Base-by-base conservation (phyloP, 2,113 vertebrate species). In the Alosa alosa region DNA sequence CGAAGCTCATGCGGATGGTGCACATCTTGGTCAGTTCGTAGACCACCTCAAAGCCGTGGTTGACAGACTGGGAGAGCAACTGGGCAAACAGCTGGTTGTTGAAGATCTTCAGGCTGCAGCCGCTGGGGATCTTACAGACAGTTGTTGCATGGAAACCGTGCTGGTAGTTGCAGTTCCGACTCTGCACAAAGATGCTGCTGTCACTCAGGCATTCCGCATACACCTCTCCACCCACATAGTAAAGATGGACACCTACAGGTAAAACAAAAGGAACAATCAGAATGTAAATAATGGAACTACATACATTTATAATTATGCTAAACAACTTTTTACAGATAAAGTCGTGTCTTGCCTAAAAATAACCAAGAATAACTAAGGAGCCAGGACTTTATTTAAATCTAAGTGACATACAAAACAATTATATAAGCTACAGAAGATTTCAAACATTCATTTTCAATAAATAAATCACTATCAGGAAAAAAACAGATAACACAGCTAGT, bases 1-100 rank as follows among this genome's bases (percentile, higher is more conserved):
- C 98, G 36, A 99, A 99, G 92, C 98, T 99, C 98, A 99, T 98
- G 86, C 98, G 95, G 90, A 99, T 98, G 17, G 98, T 99, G 84
- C 98, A 99, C 98, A 99, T 99, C 96, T 99, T 99, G 0, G 98
- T 99, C 85, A 99, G 93, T 91, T 99, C 98, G 39, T 99, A 99
- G 4, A 99, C 98, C 7, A 98, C 98, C 92, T 99, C 98, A 0
- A 99, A 99, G 82, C 98, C 98, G 0, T 99, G 98, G 92, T 97
- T 98, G 44, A 99, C 98, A 0, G 98, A 99, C 93, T 99, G 98
- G 0, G 98, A 97, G 0, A 99, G 96, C 84, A 99, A 95, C 94
- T 99, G 98, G 5, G 98, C 97, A 0, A 99, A 99, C 87, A 99
- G 96, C 93, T 99, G 98, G 94, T 99, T 99, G 95, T 99, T 99